phyloP scores from a whole-genome alignment of 2,888 invertebrate genomes.

The Apamea epomidion region DNA sequence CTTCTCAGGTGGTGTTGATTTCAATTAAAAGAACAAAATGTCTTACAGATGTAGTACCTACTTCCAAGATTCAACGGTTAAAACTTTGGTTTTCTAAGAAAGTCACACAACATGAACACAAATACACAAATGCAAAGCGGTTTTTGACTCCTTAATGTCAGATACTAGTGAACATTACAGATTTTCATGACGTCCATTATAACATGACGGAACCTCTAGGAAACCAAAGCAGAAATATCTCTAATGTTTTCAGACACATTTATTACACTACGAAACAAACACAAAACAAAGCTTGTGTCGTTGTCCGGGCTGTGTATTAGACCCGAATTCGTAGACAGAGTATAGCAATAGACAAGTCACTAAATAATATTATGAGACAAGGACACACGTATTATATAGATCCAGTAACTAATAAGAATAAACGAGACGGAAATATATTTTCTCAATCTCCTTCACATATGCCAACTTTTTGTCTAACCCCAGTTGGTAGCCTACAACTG shows the following conservation, averaged over 20 bases:
- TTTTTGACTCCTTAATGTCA: not conserved
- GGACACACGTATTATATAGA: not conserved
- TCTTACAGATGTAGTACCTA: conserved; percentile 3
- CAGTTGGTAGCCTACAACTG: not conserved
- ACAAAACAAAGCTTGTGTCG: not conserved
- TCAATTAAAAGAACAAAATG: conserved; percentile 8
- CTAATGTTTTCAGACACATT: not conserved
- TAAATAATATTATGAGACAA: not conserved
- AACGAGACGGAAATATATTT: not conserved
- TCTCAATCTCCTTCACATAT: not conserved
- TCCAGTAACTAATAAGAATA: not conserved
- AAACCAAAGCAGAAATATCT: not conserved
- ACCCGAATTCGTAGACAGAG: not conserved
- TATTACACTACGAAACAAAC: not conserved
- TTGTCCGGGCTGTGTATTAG: not conserved
- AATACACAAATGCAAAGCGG: not conserved
- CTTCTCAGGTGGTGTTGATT: not conserved
- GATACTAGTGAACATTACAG: not conserved
- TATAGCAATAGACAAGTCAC: not conserved
- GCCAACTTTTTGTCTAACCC: not conserved
- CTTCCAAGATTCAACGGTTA: not conserved
- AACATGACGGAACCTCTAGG: not conserved
- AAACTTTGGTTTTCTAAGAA: not conserved
- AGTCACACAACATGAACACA: not conserved
- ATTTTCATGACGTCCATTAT: not conserved